A percentile compares a stretch with the other conserved stretches of the same genome.
Conservation (phyloP, 2,888 invertebrate species). For the Parelbella ahira region DNA sequence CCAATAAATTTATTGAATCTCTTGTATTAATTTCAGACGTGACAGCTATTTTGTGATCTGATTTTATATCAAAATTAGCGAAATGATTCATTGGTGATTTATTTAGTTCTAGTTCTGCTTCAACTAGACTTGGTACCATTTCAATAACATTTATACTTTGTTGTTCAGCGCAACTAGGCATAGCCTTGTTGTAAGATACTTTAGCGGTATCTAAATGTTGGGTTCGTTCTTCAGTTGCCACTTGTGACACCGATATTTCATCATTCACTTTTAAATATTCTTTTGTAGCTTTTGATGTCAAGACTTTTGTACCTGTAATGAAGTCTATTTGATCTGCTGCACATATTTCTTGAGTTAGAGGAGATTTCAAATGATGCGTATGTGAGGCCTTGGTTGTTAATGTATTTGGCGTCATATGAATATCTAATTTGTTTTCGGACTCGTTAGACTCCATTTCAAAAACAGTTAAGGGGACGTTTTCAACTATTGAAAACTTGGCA, state of each 20-base stretch:
- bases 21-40: slow-evolving; percentile 68
- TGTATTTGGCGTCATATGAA: slow-evolving; percentile 44
- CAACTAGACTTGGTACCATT: slow-evolving; percentile 52
- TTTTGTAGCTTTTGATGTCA: slow-evolving; percentile 44
- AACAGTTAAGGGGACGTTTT: slow-evolving; percentile 82
- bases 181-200: slow-evolving; percentile 74
- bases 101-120: slow-evolving; percentile 70
- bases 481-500: slow-evolving; percentile 72
- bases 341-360: slow-evolving; percentile 66
- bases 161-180: slow-evolving; percentile 76
- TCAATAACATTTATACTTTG: slow-evolving; percentile 82
- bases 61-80: slow-evolving; percentile 75
- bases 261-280: slow-evolving; percentile 57
- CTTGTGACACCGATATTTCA: slow-evolving; percentile 62
- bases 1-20: slow-evolving; percentile 47
- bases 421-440: slow-evolving; percentile 80
- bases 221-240: slow-evolving; percentile 73
- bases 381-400: slow-evolving; percentile 44
- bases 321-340: slow-evolving; percentile 57
- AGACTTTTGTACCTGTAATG: slow-evolving; percentile 38
- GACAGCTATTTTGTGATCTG: slow-evolving; percentile 73
- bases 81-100: slow-evolving; percentile 57
- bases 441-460: slow-evolving; percentile 83
- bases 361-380: slow-evolving; percentile 62
- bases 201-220: slow-evolving; percentile 76